Evolutionary conservation across 1,140 invertebrate species (phyloP).

Genomic region (Mylabris phalerata): DNA sequence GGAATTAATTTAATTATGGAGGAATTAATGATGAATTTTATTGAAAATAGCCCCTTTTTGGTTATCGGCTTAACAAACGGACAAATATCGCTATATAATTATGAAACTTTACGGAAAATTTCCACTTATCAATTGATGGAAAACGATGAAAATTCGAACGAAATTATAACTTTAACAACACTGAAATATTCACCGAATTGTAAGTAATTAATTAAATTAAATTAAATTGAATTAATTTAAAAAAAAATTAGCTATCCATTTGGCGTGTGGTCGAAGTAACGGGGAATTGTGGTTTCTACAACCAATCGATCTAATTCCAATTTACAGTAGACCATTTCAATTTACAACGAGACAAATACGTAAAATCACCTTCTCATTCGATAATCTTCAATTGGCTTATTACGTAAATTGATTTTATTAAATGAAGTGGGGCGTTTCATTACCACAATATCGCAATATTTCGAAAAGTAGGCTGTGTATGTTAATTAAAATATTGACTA

Average conservation of each 20-base stretch:
- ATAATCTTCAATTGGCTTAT: constrained; percentile 48
- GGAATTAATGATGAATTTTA: no score
- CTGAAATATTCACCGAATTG: constrained; percentile 47
- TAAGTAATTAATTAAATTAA: constrained; percentile 19
- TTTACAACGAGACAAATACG: constrained; percentile 43
- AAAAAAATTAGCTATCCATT: constrained; percentile 43
- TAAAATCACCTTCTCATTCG: constrained; percentile 46
- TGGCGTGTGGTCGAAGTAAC: constrained; percentile 49
- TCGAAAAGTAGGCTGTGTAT: no score
- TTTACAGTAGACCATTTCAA: constrained; percentile 43
- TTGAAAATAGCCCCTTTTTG: no score
- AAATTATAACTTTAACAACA: constrained; percentile 36
- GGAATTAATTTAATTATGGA: no score
- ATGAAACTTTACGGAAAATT: constrained; percentile 39
- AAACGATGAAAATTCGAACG: constrained; percentile 4
- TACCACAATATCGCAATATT: no score
- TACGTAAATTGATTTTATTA: constrained; percentile 41
- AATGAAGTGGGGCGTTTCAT: not conserved
- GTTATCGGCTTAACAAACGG: constrained; percentile 34
- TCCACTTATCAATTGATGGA: constrained; percentile 34
- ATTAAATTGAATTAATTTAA: not conserved
- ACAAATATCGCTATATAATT: constrained; percentile 43
- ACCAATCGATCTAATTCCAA: constrained; percentile 45
- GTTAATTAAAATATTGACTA: no score
- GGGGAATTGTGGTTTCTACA: constrained; percentile 51